A percentile compares a stretch with the other conserved stretches of the same genome.
phyloP scores from a whole-genome alignment of 2,888 invertebrate species.

The Tetrapedia diversipes region DNA sequence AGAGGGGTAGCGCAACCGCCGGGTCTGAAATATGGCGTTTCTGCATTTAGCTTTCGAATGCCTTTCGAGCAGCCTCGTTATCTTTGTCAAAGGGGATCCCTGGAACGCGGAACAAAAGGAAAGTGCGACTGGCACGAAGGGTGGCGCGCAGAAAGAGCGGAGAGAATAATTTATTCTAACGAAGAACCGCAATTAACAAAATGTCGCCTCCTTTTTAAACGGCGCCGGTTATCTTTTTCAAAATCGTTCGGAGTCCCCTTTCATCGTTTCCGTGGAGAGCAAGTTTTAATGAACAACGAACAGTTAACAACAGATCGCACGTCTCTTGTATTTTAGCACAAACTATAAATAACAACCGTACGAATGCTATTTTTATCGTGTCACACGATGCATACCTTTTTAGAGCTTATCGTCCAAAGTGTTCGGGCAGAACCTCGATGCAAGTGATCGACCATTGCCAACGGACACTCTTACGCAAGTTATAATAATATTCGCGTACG shows the following conservation, averaged over 20 bases:
- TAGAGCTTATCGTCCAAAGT: slow-evolving; percentile 1
- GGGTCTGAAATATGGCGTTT: slow-evolving; percentile 58
- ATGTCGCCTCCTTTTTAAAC: slow-evolving; percentile 42
- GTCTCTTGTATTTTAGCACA: background rate
- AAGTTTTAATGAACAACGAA: slow-evolving; percentile 5
- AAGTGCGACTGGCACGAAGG: slow-evolving; percentile 40
- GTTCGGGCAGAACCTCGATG: slow-evolving; percentile 9
- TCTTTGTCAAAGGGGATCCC: slow-evolving; percentile 58
- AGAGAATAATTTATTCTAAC: slow-evolving; percentile 60
- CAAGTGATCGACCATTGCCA: slow-evolving; percentile 10
- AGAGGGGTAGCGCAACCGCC: slow-evolving; percentile 33
- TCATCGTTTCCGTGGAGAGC: background rate
- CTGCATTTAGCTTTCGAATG: slow-evolving; percentile 62
- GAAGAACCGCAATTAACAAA: slow-evolving; percentile 60
- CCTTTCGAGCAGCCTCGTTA: slow-evolving; percentile 65
- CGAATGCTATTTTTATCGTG: too few relatives aligned
- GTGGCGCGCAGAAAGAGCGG: slow-evolving; percentile 32
- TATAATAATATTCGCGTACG: slow-evolving; percentile 40
- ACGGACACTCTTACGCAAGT: slow-evolving; percentile 30
- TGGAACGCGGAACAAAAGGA: slow-evolving; percentile 54
- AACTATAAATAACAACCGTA: background rate
- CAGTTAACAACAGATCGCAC: background rate
- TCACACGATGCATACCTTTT: background rate
- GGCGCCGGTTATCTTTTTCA: slow-evolving; percentile 39
- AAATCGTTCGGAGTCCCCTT: slow-evolving; percentile 40